Evolutionary conservation across 2,113 vertebrate species (phyloP).

Genomic region (Scomber colias): DNA sequence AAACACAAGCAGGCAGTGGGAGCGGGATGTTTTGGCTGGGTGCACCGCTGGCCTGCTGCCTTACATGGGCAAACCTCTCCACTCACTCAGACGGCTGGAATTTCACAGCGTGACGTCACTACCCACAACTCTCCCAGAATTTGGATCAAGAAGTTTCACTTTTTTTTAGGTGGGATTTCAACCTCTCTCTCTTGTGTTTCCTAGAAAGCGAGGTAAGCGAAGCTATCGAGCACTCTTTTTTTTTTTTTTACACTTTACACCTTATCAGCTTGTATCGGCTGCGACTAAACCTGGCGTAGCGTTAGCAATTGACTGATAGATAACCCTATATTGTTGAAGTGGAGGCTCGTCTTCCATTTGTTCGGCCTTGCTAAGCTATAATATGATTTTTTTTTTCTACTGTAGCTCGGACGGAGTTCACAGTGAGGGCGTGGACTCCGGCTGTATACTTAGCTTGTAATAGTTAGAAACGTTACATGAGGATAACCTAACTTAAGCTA

Average conservation of each 20-base stretch:
- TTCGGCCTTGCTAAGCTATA: slow-evolving; percentile 65
- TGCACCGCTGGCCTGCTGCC: slow-evolving; percentile 81
- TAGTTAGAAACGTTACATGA: slow-evolving; percentile 41
- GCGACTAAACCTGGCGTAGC: background rate
- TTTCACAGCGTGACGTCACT: slow-evolving; percentile 86
- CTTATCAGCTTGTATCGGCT: background rate
- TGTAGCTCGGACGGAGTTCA: slow-evolving; percentile 68
- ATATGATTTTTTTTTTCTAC: slow-evolving; percentile 48
- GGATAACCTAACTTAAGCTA: slow-evolving; percentile 48
- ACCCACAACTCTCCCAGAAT: slow-evolving; percentile 86
- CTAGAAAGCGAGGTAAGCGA: slow-evolving; percentile 86
- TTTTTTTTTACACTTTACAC: background rate
- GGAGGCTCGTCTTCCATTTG: slow-evolving; percentile 31
- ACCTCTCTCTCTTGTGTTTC: slow-evolving; percentile 69
- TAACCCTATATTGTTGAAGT: background rate
- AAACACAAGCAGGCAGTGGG: too few relatives aligned
- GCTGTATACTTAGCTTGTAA: slow-evolving; percentile 29
- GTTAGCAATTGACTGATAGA: background rate
- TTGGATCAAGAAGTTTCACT: slow-evolving; percentile 85
- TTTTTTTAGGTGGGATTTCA: slow-evolving; percentile 82
- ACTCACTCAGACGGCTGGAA: slow-evolving; percentile 82
- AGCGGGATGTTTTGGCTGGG: slow-evolving; percentile 19
- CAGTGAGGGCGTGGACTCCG: slow-evolving; percentile 84
- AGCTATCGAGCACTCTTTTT: background rate
- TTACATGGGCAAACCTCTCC: slow-evolving; percentile 88